Evolutionary conservation across 2,797 vertebrate genomes (phyloP), one percentile per base, ranked within the genome.

Genomic region (Echiichthys vipera): DNA sequence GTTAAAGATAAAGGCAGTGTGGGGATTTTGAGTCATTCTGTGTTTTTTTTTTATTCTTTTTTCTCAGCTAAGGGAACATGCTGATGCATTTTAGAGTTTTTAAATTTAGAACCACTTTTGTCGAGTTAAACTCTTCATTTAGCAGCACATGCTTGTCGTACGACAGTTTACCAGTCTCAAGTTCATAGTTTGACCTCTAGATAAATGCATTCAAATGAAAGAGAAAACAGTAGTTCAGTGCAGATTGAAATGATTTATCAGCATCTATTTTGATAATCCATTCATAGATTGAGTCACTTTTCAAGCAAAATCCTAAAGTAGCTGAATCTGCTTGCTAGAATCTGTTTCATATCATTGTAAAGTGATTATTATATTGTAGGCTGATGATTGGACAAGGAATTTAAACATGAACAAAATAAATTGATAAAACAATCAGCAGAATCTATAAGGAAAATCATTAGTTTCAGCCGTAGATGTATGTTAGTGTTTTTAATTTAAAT

Each of bases 1-100:
- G 83, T 90, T 92, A 84, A 86, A 91, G 88, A 92, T 87, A 91
- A 91, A 88, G 66, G 74, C 88, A 68, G 67, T 74, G 54, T 74
- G 71, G 81, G 78, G 83, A 84, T 80, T 86, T 85, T 74, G 34
- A 77, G 59, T 74, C 58, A 51, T 80, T 77, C n/a, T 78, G 43
- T 64, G 40, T 74, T 65, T 62, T n/a, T 43, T 65, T 65, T 3
- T 32, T 66, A n/a, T n/a, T n/a, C n/a, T n/a, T n/a, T n/a, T 54
- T 53, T 29, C 63, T 32, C 29, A 45, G 43, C n/a, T 22, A 42
- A 71, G 10, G 46, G 51, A 69, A 55, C 24, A 56, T 65, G 77
- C 49, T 81, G 36, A 76, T 78, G 81, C 65, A 46, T 63, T 75
- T 81, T 39, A 25, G 22, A 8, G 4, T 65, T 70, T 70, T 75